A percentile compares a stretch with the other conserved stretches of the same genome.
phyloP scores from a whole-genome alignment of 1,140 invertebrate genomes.

The Antheraea mylitta region DNA sequence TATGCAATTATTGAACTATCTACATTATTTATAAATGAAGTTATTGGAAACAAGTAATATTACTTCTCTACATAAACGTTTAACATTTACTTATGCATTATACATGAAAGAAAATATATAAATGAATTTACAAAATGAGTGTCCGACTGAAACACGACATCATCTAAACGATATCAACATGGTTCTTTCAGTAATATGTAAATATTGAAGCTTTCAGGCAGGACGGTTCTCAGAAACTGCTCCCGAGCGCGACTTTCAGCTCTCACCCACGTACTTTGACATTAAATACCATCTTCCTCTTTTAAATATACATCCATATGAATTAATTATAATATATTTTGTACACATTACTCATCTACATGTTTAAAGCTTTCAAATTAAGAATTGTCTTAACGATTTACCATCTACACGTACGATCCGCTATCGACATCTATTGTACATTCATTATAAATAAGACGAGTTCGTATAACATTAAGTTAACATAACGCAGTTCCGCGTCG shows the following conservation, averaged over 20 bases:
- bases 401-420: slow-evolving; percentile 30
- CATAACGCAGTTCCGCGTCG: slow-evolving; percentile 10
- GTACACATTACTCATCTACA: slow-evolving; percentile 56
- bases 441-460: slow-evolving; percentile 28
- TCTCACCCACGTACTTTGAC: not conserved
- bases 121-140: not conserved
- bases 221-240: not conserved
- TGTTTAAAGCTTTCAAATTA: slow-evolving; percentile 71
- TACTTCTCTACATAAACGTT: not conserved
- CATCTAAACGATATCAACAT: not conserved
- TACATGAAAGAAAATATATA: slow-evolving; percentile 10
- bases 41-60: not conserved
- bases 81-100: not conserved
- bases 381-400: slow-evolving; percentile 59
- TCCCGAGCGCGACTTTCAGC: not conserved
- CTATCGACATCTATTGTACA: slow-evolving; percentile 12
- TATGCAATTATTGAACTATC: not conserved
- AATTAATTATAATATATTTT: slow-evolving; percentile 41
- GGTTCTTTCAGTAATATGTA: not conserved
- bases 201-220: not conserved
- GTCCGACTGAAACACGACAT: not conserved
- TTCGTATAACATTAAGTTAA: not conserved
- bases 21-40: too few relatives aligned
- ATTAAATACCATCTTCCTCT: slow-evolving; percentile 6
- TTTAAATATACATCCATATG: slow-evolving; percentile 42